Evolutionary conservation across 2,888 invertebrate genomes (phyloP).

Genomic region (Lobophora halterata): DNA sequence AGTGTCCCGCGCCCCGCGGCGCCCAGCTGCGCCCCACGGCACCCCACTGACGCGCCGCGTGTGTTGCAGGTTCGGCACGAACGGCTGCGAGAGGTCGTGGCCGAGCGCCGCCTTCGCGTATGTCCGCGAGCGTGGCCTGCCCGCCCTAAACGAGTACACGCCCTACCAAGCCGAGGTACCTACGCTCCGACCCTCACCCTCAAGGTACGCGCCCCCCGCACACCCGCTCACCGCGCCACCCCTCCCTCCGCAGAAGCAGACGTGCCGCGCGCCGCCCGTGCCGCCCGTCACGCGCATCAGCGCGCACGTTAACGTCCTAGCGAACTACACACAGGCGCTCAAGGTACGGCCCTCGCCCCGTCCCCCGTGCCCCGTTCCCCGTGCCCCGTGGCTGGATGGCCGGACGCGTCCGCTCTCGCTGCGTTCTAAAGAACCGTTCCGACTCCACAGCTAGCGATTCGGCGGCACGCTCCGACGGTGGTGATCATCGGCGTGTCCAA

Average conservation of each 20-base stretch:
- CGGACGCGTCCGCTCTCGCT: too few relatives aligned
- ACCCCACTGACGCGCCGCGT: neutral
- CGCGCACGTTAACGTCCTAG: conserved; percentile 62
- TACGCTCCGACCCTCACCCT: neutral
- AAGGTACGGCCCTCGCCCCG: conserved; percentile 46
- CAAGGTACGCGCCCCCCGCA: neutral
- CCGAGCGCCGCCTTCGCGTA: conserved; percentile 62
- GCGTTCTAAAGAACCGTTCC: too few relatives aligned
- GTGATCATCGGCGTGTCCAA: conserved; percentile 55
- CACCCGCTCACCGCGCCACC: neutral
- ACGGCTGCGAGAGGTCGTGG: conserved; percentile 64
- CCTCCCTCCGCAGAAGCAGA: conserved; percentile 36
- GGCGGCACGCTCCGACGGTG: conserved; percentile 58
- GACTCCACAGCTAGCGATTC: conserved; percentile 53
- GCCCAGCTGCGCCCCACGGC: too few relatives aligned
- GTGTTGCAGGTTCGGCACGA: conserved; percentile 47
- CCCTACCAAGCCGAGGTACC: conserved; percentile 49
- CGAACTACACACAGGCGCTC: conserved; percentile 52
- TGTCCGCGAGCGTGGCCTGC: conserved; percentile 51
- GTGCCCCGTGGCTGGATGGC: neutral
- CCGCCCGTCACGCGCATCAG: conserved; percentile 60
- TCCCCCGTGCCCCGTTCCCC: neutral
- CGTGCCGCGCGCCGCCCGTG: conserved; percentile 46
- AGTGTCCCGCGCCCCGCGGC: conserved; percentile 23
- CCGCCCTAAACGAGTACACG: conserved; percentile 52